These are phyloP conservation scores for Cyprinodon variegatus DNA, from an alignment of 2,113 vertebrate species.

Conservation along the genomic window DNA sequence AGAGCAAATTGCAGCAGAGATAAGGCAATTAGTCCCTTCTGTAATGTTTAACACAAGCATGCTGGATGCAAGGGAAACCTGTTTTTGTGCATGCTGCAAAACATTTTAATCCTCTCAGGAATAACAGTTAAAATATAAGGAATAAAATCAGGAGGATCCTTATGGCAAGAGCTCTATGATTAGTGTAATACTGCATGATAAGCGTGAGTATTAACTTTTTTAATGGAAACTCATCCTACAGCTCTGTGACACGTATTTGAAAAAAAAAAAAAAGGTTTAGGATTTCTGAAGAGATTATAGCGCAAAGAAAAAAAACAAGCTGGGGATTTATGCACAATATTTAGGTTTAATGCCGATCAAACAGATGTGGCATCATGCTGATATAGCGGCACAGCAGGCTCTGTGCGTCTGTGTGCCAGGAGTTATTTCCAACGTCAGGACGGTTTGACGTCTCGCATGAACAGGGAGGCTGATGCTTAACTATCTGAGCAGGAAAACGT, in stretches of 20 bases:
- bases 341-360: slow-evolving; percentile 36
- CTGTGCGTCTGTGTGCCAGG: slow-evolving; percentile 4
- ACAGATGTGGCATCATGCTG: slow-evolving; percentile 17
- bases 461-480: slow-evolving; percentile 8
- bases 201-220: slow-evolving; percentile 25
- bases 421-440: slow-evolving; percentile 17
- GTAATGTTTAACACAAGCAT: slow-evolving; percentile 20
- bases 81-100: slow-evolving; percentile 33
- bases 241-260: background rate
- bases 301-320: slow-evolving; percentile 1
- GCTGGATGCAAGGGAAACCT: slow-evolving; percentile 19
- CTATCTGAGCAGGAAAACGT: slow-evolving; percentile 24
- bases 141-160: slow-evolving; percentile 37
- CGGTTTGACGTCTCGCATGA: background rate
- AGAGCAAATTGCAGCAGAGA: background rate
- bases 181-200: slow-evolving; percentile 30
- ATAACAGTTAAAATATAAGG: slow-evolving; percentile 14
- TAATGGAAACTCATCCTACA: slow-evolving; percentile 11
- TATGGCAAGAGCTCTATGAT: background rate
- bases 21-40: slow-evolving; percentile 10
- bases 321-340: slow-evolving; percentile 29
- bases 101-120: slow-evolving; percentile 55
- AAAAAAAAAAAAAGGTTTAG: slow-evolving; percentile 15
- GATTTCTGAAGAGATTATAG: slow-evolving; percentile 28
- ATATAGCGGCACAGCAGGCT: slow-evolving; percentile 6